A percentile compares a stretch with the other conserved stretches of the same genome.
Evolutionary conservation across 2,113 vertebrate species (phyloP).

Genomic region (Oplegnathus fasciatus): DNA sequence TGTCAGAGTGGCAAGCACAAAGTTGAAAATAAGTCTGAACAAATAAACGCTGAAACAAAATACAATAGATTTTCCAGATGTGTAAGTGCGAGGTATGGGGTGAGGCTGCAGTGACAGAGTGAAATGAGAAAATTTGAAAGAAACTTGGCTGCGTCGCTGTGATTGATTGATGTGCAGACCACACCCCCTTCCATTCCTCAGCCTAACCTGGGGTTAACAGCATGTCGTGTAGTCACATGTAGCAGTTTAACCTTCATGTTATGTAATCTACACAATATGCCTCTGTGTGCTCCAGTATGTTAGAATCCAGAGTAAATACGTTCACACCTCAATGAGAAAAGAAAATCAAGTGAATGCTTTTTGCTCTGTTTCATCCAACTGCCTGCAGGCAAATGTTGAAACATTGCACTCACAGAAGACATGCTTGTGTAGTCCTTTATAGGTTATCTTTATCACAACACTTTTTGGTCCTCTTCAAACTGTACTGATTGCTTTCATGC

Average conservation of each 20-base stretch:
- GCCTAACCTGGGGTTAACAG: neutral
- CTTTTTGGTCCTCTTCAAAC: neutral
- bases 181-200: neutral
- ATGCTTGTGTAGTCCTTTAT: neutral
- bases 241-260: slow-evolving; percentile 4
- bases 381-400: slow-evolving; percentile 12
- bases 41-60: slow-evolving; percentile 7
- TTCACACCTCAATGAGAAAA: slow-evolving; percentile 36
- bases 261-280: slow-evolving; percentile 31
- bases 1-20: neutral
- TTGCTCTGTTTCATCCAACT: neutral
- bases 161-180: slow-evolving; percentile 25
- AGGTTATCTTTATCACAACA: neutral
- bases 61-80: neutral
- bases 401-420: neutral
- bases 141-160: slow-evolving; percentile 10
- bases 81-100: neutral
- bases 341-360: slow-evolving; percentile 8
- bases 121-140: neutral
- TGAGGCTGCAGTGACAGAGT: neutral
- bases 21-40: neutral
- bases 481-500: neutral
- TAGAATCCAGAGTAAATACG: slow-evolving; percentile 23
- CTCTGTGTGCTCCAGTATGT: slow-evolving; percentile 5
- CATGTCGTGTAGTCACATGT: neutral